Evolutionary conservation across 1,140 invertebrate species (phyloP).

Genomic region (Conus ventricosus): DNA sequence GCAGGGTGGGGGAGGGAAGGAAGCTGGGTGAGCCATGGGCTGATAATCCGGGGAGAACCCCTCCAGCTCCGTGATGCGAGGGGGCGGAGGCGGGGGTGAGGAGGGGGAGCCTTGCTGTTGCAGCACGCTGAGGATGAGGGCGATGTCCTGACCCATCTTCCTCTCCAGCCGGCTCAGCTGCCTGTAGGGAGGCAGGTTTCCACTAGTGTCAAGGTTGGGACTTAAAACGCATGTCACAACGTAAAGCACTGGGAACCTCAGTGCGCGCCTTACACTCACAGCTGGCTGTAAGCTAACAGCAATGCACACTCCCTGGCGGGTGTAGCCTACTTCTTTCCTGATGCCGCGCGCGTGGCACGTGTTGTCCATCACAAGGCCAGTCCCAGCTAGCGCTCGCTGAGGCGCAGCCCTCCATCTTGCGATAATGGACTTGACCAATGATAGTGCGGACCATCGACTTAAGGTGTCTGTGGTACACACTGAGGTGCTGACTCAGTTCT

Average conservation of each 20-base stretch:
- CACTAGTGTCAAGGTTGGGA: not conserved
- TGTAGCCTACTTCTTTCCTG: no score
- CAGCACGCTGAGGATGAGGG: conserved; percentile 68
- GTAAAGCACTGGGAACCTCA: not conserved
- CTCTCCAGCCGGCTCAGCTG: conserved; percentile 69
- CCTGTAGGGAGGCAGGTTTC: conserved; percentile 43
- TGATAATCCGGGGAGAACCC: conserved; percentile 47
- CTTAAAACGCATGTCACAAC: not conserved
- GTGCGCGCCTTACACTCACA: not conserved
- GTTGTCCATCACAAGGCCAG: no score
- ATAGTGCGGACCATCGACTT: no score
- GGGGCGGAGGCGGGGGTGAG: conserved; percentile 42
- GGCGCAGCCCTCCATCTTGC: no score
- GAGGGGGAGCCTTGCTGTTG: conserved; percentile 50
- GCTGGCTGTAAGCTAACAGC: not conserved
- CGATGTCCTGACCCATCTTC: conserved; percentile 70
- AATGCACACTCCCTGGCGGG: no score
- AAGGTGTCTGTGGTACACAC: no score
- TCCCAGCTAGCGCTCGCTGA: no score
- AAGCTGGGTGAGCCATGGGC: conserved; percentile 37
- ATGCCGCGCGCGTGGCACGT: no score
- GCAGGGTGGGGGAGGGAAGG: conserved; percentile 44
- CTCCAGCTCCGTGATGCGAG: conserved; percentile 40
- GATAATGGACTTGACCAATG: no score
- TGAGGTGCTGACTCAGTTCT: no score